Evolutionary conservation across 1,140 invertebrate species (phyloP).

Genomic region (Drosophila murphyi): DNA sequence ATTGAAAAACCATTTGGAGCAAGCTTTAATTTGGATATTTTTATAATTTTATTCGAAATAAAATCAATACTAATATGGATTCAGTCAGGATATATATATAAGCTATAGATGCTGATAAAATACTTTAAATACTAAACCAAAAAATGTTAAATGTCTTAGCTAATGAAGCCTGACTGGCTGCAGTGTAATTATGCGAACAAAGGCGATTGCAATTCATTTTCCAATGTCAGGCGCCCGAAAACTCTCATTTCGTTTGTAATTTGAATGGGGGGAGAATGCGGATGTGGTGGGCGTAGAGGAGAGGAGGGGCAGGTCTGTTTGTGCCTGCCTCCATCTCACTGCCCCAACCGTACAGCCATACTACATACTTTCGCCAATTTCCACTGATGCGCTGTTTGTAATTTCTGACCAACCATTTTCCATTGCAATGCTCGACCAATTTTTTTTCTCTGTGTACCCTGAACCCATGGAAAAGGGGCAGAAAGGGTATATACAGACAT

Average conservation of each 20-base stretch:
- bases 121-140: too few relatives aligned
- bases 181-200: slow-evolving; percentile 34
- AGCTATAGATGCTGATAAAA: too few relatives aligned
- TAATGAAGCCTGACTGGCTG: neutral
- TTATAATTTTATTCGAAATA: too few relatives aligned
- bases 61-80: too few relatives aligned
- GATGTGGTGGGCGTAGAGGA: neutral
- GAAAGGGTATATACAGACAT: too few relatives aligned
- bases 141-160: neutral
- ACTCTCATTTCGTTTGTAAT: slow-evolving; percentile 77
- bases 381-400: slow-evolving; percentile 67
- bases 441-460: slow-evolving; percentile 34
- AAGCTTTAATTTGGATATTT: too few relatives aligned
- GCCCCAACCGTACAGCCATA: too few relatives aligned
- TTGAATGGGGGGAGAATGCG: slow-evolving; percentile 50
- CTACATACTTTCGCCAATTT: slow-evolving; percentile 36
- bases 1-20: too few relatives aligned
- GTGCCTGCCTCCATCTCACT: too few relatives aligned
- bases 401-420: slow-evolving; percentile 76
- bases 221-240: slow-evolving; percentile 40
- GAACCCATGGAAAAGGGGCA: too few relatives aligned
- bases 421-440: slow-evolving; percentile 71
- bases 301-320: neutral
- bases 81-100: too few relatives aligned
- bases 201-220: slow-evolving; percentile 64